These are phyloP conservation scores for Marmota flaviventris DNA, from an alignment of 2,113 vertebrate species.

Conservation along the genomic window DNA sequence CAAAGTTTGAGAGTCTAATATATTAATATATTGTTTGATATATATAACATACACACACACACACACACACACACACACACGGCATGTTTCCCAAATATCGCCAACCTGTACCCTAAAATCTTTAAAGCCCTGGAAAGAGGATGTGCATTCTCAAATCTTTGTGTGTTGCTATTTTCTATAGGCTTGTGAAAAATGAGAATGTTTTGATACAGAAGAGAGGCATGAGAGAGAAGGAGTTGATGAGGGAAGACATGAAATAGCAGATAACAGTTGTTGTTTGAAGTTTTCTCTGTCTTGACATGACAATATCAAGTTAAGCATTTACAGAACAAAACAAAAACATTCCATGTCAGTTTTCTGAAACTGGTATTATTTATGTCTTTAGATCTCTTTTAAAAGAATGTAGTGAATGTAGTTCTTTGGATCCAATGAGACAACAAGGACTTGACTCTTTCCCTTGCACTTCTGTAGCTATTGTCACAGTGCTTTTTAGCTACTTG, in stretches of 20 bases:
- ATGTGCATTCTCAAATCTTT: neutral
- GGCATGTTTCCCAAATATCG: neutral
- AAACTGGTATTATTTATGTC: constrained; percentile 51
- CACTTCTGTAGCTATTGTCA: neutral
- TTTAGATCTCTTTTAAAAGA: constrained; percentile 73
- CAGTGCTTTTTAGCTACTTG: neutral
- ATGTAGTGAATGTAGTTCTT: constrained; percentile 34
- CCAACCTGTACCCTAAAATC: neutral
- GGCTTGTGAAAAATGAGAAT: neutral
- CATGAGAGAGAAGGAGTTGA: neutral
- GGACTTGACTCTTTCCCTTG: neutral
- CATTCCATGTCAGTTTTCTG: constrained; percentile 54
- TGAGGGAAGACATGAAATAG: neutral
- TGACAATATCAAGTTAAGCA: constrained; percentile 63
- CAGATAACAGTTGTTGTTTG: constrained; percentile 45
- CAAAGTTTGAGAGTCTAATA: neutral
- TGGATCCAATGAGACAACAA: constrained; percentile 33
- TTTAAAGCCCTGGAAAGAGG: neutral
- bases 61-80: neutral
- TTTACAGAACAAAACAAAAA: constrained; percentile 74
- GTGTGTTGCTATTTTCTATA: neutral
- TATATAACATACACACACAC: neutral
- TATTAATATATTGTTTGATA: neutral
- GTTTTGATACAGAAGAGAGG: neutral
- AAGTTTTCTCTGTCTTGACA: constrained; percentile 82